A percentile compares a stretch with the other conserved stretches of the same genome.
These are phyloP conservation scores for Stenopsyche tienmushanensis DNA, from an alignment of 1,140 invertebrate genomes.

Conservation along the genomic window DNA sequence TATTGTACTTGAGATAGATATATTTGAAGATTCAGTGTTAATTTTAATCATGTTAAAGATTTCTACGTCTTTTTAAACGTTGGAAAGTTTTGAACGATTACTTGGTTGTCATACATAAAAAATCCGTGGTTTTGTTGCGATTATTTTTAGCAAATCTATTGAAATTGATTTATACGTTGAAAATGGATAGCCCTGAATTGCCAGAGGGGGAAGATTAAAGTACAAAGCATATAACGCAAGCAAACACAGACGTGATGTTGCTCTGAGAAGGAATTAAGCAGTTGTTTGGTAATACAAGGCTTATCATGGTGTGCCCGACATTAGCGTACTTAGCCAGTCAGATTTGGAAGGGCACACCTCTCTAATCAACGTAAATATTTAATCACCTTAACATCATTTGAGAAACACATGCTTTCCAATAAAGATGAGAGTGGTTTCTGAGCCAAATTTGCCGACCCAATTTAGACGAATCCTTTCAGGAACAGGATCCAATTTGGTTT, in stretches of 20 bases:
- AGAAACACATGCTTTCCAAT: background rate
- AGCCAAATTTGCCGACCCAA: background rate
- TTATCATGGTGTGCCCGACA: slow-evolving; percentile 32
- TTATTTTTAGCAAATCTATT: too few species aligned
- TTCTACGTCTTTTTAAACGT: too few species aligned
- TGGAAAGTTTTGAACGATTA: too few species aligned
- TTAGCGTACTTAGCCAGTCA: slow-evolving; percentile 29
- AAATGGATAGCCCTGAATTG: background rate
- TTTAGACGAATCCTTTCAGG: background rate
- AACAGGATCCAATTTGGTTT: too few species aligned
- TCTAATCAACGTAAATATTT: slow-evolving; percentile 21
- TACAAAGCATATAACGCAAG: slow-evolving; percentile 28
- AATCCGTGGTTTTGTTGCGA: too few species aligned
- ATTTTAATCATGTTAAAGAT: too few species aligned
- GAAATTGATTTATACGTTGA: too few species aligned
- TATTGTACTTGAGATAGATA: too few species aligned
- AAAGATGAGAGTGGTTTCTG: background rate
- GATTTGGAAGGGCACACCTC: slow-evolving; percentile 6
- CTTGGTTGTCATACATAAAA: too few species aligned
- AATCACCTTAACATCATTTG: background rate
- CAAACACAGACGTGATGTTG: slow-evolving; percentile 30
- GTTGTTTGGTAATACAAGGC: slow-evolving; percentile 34
- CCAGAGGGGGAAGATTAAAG: slow-evolving; percentile 18
- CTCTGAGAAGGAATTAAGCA: slow-evolving; percentile 36
- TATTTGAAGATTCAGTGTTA: too few species aligned